phyloP scores from a whole-genome alignment of 2,113 vertebrate species.

The Noctilio leporinus region DNA sequence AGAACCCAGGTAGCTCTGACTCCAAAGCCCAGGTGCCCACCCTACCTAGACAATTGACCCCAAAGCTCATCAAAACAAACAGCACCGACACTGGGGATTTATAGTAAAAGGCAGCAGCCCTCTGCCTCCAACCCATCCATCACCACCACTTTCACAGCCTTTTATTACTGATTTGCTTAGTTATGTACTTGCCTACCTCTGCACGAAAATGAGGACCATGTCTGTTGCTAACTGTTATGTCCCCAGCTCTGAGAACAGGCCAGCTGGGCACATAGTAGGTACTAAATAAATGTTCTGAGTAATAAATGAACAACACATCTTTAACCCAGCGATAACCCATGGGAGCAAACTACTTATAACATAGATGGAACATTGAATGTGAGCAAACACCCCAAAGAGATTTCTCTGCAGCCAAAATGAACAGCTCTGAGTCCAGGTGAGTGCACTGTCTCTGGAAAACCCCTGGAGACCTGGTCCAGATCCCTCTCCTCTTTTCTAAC shows the following conservation, averaged over 20 bases:
- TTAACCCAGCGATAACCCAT: not conserved
- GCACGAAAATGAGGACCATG: not conserved
- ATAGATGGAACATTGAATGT: not conserved
- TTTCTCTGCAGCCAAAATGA: slow-evolving; percentile 1
- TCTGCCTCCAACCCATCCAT: not conserved
- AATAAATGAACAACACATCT: not conserved
- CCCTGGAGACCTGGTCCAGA: not conserved
- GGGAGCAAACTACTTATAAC: not conserved
- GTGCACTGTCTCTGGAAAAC: not conserved
- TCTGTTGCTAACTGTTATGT: not conserved
- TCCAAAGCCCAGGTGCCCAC: not conserved
- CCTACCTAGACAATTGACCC: not conserved
- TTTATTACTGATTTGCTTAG: not conserved
- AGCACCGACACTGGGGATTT: too few species aligned
- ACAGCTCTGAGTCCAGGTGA: not conserved
- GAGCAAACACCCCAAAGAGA: not conserved
- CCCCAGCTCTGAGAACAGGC: not conserved
- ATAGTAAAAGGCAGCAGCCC: not conserved
- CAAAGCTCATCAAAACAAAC: not conserved
- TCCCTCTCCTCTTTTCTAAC: not conserved
- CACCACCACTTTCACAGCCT: not conserved
- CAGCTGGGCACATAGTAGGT: not conserved
- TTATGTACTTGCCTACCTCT: not conserved
- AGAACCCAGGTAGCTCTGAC: not conserved
- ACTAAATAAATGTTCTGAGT: not conserved